Base-by-base conservation (phyloP, 2,797 vertebrate species). In the Crocodylus rhombifer region DNA sequence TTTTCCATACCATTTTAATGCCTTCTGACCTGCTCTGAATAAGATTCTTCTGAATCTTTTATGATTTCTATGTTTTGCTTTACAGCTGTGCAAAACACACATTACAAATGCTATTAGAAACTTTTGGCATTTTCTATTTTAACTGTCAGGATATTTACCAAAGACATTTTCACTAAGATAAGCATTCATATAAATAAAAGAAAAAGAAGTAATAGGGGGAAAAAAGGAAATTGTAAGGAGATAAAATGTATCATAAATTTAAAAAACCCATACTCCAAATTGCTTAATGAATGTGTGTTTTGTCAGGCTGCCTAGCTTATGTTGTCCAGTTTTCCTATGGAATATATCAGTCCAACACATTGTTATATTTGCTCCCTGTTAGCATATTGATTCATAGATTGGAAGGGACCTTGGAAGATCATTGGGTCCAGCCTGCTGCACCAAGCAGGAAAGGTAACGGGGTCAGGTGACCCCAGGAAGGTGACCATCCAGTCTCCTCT, bases 31-130 rank as follows among this genome's bases (percentile, higher is more conserved):
- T 88, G 51, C 30, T 62, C 30, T 75, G 60, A 92, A 75, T 85
- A 77, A 23, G 71, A 80, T 42, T 42, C 82, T 2, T 62, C 42
- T 51, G 42, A 51, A 51, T 51, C 42, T 51, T 51, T 51, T 51
- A 51, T 51, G 42, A 28, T 91, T 90, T 87, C 23, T 90, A 95
- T 85, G 61, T 85, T 42, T 56, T 94, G 73, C 71, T 92, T 82
- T 57, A 7, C 64, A 89, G 87, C 67, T 93, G 73, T 88, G 94
- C 77, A 94, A 83, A 94, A 57, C 18, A 5, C 33, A 16, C 30
- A 73, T 84, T 95, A 77, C 82, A 87, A 87, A 82, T 77, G 77
- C 63, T 84, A 84, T 88, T 93, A 89, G 95, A 89, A 61, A 89
- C 65, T 75, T 58, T 74, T 90, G 91, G 42, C 75, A 90, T 85